These are phyloP conservation scores for Tetraodon nigroviridis DNA, from an alignment of 2,113 vertebrate genomes.

Conservation along the genomic window DNA sequence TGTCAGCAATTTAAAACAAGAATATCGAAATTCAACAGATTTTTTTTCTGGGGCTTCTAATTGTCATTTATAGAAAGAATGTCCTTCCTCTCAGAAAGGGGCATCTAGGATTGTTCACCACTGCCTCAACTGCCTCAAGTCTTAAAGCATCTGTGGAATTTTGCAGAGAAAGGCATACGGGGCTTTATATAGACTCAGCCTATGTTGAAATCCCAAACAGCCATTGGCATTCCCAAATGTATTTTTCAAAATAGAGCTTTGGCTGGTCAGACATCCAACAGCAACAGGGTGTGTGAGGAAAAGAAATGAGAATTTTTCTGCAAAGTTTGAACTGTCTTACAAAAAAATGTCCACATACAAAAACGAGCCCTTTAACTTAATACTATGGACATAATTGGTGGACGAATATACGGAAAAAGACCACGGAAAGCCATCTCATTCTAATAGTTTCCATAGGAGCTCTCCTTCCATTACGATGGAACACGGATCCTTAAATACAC, in stretches of 20 bases:
- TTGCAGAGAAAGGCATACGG: conserved; percentile 48
- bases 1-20: neutral
- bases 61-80: neutral
- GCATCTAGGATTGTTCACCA: conserved; percentile 15
- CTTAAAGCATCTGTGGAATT: conserved; percentile 52
- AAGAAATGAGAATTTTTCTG: neutral
- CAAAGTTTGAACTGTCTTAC: too few relatives aligned
- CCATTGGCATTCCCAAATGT: conserved; percentile 63
- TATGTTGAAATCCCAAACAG: conserved; percentile 53
- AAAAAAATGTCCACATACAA: neutral
- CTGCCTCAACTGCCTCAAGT: conserved; percentile 20
- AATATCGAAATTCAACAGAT: too few relatives aligned
- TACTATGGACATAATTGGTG: too few relatives aligned
- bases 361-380: neutral
- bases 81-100: neutral
- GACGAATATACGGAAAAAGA: too few relatives aligned
- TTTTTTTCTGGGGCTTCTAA: neutral
- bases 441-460: too few relatives aligned
- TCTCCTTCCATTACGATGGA: too few relatives aligned
- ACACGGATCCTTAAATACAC: too few relatives aligned
- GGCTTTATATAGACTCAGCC: conserved; percentile 56
- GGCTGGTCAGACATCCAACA: conserved; percentile 29
- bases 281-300: conserved; percentile 32
- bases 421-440: too few relatives aligned
- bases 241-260: conserved; percentile 62